Evolutionary conservation across 2,888 invertebrate genomes (phyloP).

Genomic region (Agrenia bidenticulata): DNA sequence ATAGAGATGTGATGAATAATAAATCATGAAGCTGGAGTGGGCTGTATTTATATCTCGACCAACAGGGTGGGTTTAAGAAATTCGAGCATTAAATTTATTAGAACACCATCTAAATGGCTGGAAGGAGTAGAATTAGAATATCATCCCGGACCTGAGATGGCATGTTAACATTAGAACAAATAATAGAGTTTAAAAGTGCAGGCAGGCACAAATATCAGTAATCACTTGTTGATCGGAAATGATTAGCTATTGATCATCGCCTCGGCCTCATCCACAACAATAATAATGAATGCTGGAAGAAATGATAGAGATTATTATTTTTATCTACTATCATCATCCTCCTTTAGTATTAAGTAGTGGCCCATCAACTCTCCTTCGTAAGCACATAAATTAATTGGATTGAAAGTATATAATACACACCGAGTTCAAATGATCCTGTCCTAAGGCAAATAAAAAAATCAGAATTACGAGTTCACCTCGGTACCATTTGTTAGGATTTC

Average conservation of each 20-base stretch:
- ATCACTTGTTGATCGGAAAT: conserved; percentile 21
- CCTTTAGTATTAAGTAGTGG: no score
- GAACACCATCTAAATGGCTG: conserved; percentile 11
- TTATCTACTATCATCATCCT: no score
- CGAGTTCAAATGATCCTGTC: no score
- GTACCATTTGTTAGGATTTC: no score
- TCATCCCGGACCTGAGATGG: no score
- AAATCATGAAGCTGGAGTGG: conserved; percentile 20
- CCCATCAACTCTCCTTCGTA: no score
- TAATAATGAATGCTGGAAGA: no score
- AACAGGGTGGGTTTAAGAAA: not conserved
- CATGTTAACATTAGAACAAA: not conserved
- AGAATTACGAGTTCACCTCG: no score
- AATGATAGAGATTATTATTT: no score
- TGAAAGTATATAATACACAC: no score
- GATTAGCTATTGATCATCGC: conserved; percentile 17
- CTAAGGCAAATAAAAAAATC: no score
- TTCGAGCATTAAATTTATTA: conserved; percentile 14
- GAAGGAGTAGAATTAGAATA: not conserved
- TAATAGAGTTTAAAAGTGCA: not conserved
- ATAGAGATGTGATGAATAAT: conserved; percentile 33
- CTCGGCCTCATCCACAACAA: not conserved
- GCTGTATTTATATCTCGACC: not conserved
- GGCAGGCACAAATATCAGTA: conserved; percentile 2
- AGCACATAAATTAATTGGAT: no score